Evolutionary conservation across 1,140 invertebrate genomes (phyloP).

Genomic region (Microplitis demolitor): DNA sequence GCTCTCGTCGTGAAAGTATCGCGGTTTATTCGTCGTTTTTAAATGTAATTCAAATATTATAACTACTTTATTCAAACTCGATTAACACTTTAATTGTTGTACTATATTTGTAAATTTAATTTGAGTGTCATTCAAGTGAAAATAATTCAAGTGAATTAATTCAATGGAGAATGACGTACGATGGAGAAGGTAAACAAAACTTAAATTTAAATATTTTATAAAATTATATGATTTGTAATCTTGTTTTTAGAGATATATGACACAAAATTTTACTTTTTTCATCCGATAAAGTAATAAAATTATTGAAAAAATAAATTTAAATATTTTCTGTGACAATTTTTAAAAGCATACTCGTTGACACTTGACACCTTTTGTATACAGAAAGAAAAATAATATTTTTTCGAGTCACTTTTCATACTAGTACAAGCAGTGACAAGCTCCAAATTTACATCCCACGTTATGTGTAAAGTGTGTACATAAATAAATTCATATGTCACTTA

Average conservation of each 20-base stretch:
- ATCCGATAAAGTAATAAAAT: too few species aligned
- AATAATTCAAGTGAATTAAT: constrained; percentile 2
- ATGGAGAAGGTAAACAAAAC: constrained; percentile 31
- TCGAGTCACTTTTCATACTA: too few species aligned
- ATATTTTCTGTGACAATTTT: neutral
- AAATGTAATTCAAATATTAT: neutral
- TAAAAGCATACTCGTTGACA: neutral
- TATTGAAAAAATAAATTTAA: too few species aligned
- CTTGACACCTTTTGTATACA: neutral
- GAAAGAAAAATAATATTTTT: too few species aligned
- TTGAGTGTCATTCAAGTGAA: neutral
- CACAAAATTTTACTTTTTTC: too few species aligned
- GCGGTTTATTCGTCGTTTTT: neutral
- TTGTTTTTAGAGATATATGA: neutral
- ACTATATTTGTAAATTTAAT: neutral
- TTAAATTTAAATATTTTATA: neutral
- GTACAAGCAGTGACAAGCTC: too few species aligned
- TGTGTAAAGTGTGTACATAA: too few species aligned
- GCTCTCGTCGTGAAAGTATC: constrained; percentile 19
- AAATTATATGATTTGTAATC: neutral
- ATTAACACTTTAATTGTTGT: neutral
- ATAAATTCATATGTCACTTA: too few species aligned
- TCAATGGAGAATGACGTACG: constrained; percentile 46
- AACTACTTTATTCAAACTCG: neutral
- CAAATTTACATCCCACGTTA: too few species aligned